Conservation (phyloP, 1,140 invertebrate genomes). For the Ips typographus region DNA sequence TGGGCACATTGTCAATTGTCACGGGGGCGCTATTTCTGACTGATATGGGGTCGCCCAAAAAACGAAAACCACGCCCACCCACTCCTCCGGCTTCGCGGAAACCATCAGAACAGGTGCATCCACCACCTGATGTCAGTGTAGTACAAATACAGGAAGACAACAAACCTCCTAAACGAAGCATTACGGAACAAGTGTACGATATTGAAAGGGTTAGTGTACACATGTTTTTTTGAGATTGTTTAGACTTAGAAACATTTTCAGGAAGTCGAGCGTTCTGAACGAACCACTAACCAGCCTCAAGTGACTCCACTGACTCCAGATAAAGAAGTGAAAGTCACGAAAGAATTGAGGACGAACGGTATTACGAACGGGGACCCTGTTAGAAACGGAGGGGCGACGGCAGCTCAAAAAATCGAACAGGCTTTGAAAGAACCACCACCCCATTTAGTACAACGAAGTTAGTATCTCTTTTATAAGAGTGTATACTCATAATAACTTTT, state of each 20-base stretch:
- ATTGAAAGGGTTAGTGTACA: constrained; percentile 33
- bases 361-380: constrained; percentile 6
- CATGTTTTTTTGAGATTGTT: too few species aligned
- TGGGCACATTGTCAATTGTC: constrained; percentile 67
- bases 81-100: not conserved
- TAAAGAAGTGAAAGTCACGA: constrained; percentile 42
- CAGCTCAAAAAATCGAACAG: too few species aligned
- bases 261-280: constrained; percentile 40
- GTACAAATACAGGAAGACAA: not conserved
- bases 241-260: constrained; percentile 5
- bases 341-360: constrained; percentile 32
- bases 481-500: too few species aligned
- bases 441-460: too few species aligned
- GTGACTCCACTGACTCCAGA: constrained; percentile 47
- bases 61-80: constrained; percentile 2
- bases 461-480: too few species aligned
- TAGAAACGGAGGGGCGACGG: too few species aligned
- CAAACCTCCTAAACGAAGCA: constrained; percentile 6
- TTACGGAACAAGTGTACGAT: constrained; percentile 36
- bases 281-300: constrained; percentile 48
- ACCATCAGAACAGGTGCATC: not conserved
- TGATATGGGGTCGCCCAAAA: constrained; percentile 61
- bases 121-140: constrained; percentile 8
- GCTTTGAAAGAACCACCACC: too few species aligned
- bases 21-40: constrained; percentile 68